Evolutionary conservation across 1,140 invertebrate genomes (phyloP).

Genomic region (Ostrea denselamellosa): DNA sequence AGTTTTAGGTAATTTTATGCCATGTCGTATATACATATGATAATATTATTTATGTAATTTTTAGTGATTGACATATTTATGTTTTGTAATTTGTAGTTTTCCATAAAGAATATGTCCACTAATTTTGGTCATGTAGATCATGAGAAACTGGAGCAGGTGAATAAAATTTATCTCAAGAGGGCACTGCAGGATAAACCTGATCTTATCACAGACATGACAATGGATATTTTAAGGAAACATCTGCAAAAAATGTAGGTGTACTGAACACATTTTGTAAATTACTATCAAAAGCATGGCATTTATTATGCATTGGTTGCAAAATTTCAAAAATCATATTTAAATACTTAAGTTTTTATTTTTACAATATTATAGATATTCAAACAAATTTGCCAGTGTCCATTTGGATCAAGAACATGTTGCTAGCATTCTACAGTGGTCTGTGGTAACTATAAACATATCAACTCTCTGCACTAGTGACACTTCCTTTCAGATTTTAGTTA

Average conservation of each 20-base stretch:
- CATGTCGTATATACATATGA: background rate
- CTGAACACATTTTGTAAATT: background rate
- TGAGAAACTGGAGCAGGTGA: slow-evolving; percentile 76
- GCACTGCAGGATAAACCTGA: slow-evolving; percentile 2
- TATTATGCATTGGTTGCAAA: background rate
- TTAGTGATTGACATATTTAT: background rate
- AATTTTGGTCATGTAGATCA: slow-evolving; percentile 76
- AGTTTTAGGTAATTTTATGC: no score
- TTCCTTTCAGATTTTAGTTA: no score
- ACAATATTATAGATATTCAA: background rate
- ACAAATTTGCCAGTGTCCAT: background rate
- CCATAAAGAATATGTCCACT: slow-evolving; percentile 71
- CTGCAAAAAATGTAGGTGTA: background rate
- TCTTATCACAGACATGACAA: background rate
- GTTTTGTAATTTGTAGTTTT: slow-evolving; percentile 68
- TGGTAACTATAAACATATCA: slow-evolving; percentile 9
- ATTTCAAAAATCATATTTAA: background rate
- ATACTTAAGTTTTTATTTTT: background rate
- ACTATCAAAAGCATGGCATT: background rate
- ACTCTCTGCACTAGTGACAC: no score
- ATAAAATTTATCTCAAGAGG: slow-evolving; percentile 64
- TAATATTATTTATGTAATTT: background rate
- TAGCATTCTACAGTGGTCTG: slow-evolving; percentile 9
- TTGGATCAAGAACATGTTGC: slow-evolving; percentile 17
- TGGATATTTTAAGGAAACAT: slow-evolving; percentile 8